These are phyloP conservation scores for Perodicticus potto DNA, from an alignment of 2,797 vertebrate genomes.

Conservation along the genomic window DNA sequence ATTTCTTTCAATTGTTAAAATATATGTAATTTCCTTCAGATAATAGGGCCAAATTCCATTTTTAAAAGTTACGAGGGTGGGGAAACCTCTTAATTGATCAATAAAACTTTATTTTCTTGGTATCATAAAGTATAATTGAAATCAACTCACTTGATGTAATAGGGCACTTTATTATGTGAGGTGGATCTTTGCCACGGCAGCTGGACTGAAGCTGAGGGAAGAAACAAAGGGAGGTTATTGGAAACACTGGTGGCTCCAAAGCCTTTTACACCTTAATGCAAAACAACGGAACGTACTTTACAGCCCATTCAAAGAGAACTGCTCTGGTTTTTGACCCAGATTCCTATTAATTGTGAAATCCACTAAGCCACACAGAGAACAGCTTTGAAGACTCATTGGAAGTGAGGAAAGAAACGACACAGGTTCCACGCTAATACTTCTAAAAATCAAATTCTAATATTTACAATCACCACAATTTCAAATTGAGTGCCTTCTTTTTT, in stretches of 20 bases:
- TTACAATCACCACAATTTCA: conserved; percentile 20
- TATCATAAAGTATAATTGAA: conserved; percentile 75
- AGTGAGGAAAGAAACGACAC: conserved; percentile 66
- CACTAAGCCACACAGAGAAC: conserved; percentile 71
- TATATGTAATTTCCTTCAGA: neutral
- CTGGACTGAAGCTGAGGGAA: conserved; percentile 95
- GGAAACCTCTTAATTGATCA: neutral
- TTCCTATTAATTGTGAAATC: conserved; percentile 77
- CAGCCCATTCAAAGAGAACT: conserved; percentile 61
- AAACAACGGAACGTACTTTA: conserved; percentile 64
- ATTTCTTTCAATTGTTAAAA: conserved; percentile 64
- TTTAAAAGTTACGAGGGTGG: neutral
- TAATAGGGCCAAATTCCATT: conserved; percentile 48
- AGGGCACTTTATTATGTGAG: conserved; percentile 99
- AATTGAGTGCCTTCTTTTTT: neutral
- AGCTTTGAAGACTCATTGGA: conserved; percentile 65
- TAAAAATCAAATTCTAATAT: conserved; percentile 2
- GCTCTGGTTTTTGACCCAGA: conserved; percentile 50
- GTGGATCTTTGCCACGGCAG: conserved; percentile 98
- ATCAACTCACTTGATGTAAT: conserved; percentile 99
- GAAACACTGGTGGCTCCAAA: conserved; percentile 53
- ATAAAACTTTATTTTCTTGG: conserved; percentile 44
- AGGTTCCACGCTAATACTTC: conserved; percentile 31
- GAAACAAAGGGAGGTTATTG: conserved; percentile 81
- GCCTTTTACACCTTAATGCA: conserved; percentile 19